phyloP scores from a whole-genome alignment of 1,140 invertebrate genomes.

The Marisa cornuarietis region DNA sequence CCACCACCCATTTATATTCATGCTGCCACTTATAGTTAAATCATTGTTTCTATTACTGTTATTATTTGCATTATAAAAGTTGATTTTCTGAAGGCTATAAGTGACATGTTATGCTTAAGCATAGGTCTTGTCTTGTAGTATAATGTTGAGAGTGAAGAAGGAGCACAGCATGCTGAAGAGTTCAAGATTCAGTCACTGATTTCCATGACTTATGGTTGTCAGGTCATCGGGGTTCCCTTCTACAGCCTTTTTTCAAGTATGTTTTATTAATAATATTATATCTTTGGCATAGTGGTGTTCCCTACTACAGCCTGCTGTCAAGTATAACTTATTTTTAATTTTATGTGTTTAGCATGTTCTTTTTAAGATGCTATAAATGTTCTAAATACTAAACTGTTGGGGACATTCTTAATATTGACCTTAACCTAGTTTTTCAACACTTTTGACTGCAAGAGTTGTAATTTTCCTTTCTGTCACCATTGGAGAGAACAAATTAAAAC shows the following conservation, averaged over 20 bases:
- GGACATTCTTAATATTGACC: too few species aligned
- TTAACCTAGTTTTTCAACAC: neutral
- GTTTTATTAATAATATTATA: neutral
- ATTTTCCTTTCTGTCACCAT: neutral
- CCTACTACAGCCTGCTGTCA: conserved; percentile 33
- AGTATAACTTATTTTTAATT: neutral
- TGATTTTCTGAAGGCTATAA: neutral
- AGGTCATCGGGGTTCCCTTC: conserved; percentile 56
- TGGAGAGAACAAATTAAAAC: neutral
- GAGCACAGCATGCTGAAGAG: conserved; percentile 54
- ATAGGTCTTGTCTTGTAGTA: conserved; percentile 39
- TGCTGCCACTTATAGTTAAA: neutral
- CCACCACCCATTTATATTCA: neutral
- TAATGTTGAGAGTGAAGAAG: conserved; percentile 58
- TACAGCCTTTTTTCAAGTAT: conserved; percentile 3
- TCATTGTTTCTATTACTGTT: neutral
- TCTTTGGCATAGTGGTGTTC: conserved; percentile 36
- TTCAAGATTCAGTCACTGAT: conserved; percentile 60
- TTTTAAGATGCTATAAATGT: too few species aligned
- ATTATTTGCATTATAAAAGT: conserved; percentile 4
- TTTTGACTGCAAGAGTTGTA: neutral
- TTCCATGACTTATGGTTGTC: conserved; percentile 50
- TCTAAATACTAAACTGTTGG: too few species aligned
- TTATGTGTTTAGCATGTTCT: too few species aligned
- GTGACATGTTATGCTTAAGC: too few species aligned